phyloP scores from a whole-genome alignment of 2,888 invertebrate genomes.

The Caenorhabditis sinica region DNA sequence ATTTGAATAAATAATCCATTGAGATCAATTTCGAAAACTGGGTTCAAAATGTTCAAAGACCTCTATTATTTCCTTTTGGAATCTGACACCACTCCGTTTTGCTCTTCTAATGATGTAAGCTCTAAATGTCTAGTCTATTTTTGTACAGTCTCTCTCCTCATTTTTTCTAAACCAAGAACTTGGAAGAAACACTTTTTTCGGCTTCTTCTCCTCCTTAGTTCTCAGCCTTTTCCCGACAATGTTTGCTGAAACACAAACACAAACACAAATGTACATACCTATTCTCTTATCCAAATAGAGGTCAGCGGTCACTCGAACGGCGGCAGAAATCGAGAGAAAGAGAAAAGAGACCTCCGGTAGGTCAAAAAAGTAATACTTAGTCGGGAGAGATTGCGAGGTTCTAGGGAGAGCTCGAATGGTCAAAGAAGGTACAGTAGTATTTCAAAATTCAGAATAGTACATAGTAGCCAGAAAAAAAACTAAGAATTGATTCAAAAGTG shows the following conservation, averaged over 20 bases:
- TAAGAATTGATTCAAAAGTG: neutral
- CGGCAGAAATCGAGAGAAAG: conserved; percentile 4
- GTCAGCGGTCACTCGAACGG: conserved; percentile 65
- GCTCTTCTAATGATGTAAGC: conserved; percentile 15
- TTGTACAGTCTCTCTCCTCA: conserved; percentile 27
- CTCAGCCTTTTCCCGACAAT: conserved; percentile 27
- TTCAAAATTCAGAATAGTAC: too few species aligned
- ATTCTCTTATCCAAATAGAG: conserved; percentile 63
- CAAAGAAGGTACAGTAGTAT: neutral
- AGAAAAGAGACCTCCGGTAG: neutral
- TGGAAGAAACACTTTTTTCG: conserved; percentile 54
- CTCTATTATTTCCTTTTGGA: conserved; percentile 9
- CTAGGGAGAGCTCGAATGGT: too few species aligned
- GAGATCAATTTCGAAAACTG: neutral
- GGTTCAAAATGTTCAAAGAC: conserved; percentile 35
- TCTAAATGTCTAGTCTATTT: conserved; percentile 33
- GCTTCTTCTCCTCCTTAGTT: conserved; percentile 36
- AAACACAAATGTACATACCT: conserved; percentile 66
- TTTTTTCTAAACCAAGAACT: conserved; percentile 1
- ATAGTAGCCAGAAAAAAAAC: conserved; percentile 3
- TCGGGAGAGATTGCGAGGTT: too few species aligned
- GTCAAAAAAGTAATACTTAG: neutral
- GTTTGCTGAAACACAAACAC: conserved; percentile 67
- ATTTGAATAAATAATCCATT: too few species aligned
- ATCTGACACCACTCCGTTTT: conserved; percentile 9